phyloP scores from a whole-genome alignment of 1,140 invertebrate genomes.

The Daktulosphaira vitifoliae region DNA sequence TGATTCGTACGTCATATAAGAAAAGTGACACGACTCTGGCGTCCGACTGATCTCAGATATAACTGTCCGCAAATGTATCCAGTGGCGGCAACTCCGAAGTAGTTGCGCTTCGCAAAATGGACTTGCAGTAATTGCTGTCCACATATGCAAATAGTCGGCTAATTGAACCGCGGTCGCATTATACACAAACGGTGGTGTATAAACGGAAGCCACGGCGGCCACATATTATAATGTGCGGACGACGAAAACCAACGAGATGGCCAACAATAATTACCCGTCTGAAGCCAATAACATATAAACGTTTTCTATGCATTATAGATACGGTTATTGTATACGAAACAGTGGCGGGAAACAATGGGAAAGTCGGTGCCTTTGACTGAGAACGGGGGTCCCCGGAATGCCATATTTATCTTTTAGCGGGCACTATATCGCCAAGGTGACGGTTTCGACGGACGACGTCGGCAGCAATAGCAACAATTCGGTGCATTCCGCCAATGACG shows the following conservation, averaged over 20 bases:
- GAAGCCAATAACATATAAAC: too few species aligned
- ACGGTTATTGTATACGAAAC: neutral
- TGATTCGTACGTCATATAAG: too few species aligned
- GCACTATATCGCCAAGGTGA: conserved; percentile 22
- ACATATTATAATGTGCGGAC: too few species aligned
- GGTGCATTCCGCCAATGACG: conserved; percentile 14
- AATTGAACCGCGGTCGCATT: conserved; percentile 19
- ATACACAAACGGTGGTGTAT: too few species aligned
- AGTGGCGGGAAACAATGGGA: conserved; percentile 26
- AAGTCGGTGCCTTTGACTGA: conserved; percentile 26
- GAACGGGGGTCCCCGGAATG: conserved; percentile 22
- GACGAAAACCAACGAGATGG: too few species aligned
- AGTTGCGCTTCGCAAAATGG: too few species aligned
- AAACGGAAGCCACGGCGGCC: neutral
- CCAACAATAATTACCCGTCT: too few species aligned
- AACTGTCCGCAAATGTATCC: too few species aligned
- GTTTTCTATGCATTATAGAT: too few species aligned
- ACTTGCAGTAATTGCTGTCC: neutral
- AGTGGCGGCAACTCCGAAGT: too few species aligned
- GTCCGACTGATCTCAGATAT: too few species aligned
- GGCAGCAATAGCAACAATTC: conserved; percentile 10
- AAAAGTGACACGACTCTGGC: too few species aligned
- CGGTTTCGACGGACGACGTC: conserved; percentile 8
- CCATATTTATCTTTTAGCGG: conserved; percentile 28
- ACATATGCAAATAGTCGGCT: conserved; percentile 22